These are phyloP conservation scores for Megaleporinus macrocephalus DNA, from an alignment of 2,113 vertebrate genomes.

Conservation along the genomic window DNA sequence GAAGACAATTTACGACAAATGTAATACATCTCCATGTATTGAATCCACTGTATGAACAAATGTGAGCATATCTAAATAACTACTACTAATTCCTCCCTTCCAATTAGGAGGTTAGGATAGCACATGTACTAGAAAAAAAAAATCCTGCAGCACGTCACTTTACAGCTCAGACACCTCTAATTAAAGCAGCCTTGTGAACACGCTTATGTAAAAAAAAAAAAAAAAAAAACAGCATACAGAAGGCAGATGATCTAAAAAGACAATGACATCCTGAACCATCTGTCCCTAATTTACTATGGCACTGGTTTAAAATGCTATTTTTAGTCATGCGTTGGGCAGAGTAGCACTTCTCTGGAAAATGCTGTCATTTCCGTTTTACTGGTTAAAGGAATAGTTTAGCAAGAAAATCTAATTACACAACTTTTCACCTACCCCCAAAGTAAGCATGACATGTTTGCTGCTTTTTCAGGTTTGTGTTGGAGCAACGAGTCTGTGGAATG, in stretches of 20 bases:
- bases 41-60: too few relatives aligned
- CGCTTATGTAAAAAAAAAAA: neutral
- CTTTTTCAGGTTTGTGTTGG: too few relatives aligned
- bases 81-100: too few relatives aligned
- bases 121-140: neutral
- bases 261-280: neutral
- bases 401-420: neutral
- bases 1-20: too few relatives aligned
- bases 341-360: neutral
- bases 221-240: neutral
- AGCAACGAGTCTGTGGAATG: too few relatives aligned
- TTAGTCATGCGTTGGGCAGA: neutral
- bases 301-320: neutral
- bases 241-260: neutral
- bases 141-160: neutral
- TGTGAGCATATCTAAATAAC: too few relatives aligned
- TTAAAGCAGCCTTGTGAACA: neutral
- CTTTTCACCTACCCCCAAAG: neutral
- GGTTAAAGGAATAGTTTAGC: too few relatives aligned
- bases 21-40: too few relatives aligned
- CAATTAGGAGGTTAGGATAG: neutral
- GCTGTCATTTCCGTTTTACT: too few relatives aligned
- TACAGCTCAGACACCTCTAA: neutral
- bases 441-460: too few relatives aligned
- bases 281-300: neutral